Evolutionary conservation across 2,797 vertebrate species (phyloP), one percentile per base, ranked within the genome.

Genomic region (Etheostoma nigrum): DNA sequence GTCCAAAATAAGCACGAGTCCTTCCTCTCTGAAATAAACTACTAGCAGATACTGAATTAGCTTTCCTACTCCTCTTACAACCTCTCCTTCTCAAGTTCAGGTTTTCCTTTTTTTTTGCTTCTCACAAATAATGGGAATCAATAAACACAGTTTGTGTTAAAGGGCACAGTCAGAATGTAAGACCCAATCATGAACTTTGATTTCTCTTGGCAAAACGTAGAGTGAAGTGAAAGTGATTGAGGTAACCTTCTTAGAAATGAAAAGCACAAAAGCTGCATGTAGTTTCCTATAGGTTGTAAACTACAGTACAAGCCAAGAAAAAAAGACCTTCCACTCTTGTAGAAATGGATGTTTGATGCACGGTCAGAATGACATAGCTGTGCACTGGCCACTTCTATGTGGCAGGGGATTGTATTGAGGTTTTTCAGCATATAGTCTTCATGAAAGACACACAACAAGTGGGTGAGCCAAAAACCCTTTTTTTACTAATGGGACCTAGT

Each of bases 1-100:
- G 52, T 89, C 88, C 88, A 89, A 88, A 80, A 84, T 66, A 85
- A 86, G 79, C 82, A 74, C 0, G 49, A 77, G 76, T 60, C 76
- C 68, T 90, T 86, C 84, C 70, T 80, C 64, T 21, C 57, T 71
- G 63, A 72, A 82, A 85, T 79, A 74, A 84, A 81, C 67, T 18
- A 66, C 57, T 10, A 62, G 60, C 82, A 79, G 77, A 83, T 72
- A 77, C 65, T 53, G 10, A 72, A 72, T 84, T 64, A 67, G 67
- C 48, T 57, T 73, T 53, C 42, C 49, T 44, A 27, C 44, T 76
- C 42, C 40, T 27, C 48, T 82, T 73, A 63, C 11, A 74, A 23
- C 47, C 45, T 52, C 52, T 63, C 1, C 0, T 64, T 67, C 58
- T 59, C 7, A 1, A 52, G 16, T 45, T 75, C 19, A 18, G 19